Conservation (phyloP, 2,797 vertebrate genomes). For the Enteromius argenteus region DNA sequence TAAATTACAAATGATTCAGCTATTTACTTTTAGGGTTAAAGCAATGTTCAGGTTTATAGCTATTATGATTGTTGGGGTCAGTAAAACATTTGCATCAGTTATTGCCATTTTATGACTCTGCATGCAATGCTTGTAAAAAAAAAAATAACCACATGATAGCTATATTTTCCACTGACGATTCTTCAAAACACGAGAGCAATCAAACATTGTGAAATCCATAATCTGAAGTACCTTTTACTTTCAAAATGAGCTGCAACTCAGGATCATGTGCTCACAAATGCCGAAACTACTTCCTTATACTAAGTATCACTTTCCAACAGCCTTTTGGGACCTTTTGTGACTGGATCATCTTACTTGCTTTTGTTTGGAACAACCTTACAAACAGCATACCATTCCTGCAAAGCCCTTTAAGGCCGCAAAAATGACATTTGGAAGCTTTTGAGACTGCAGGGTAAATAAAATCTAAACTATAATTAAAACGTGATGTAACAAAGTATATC, state of each 20-base stretch:
- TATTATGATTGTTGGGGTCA: neutral
- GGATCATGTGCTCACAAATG: neutral
- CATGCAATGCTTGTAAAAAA: neutral
- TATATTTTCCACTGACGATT: neutral
- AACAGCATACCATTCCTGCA: neutral
- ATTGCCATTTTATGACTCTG: neutral
- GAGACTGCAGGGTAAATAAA: constrained; percentile 3
- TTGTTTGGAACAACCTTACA: neutral
- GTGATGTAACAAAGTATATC: constrained; percentile 14
- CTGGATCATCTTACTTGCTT: neutral
- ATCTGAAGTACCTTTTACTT: constrained; percentile 11
- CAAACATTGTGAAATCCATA: neutral
- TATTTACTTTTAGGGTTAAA: neutral
- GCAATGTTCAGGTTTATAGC: neutral
- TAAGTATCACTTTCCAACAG: neutral
- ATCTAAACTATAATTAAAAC: constrained; percentile 16
- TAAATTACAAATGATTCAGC: neutral
- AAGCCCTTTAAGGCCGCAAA: neutral
- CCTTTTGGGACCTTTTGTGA: neutral
- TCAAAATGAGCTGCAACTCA: neutral
- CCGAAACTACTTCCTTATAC: constrained; percentile 13
- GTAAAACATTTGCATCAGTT: neutral
- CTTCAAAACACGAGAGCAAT: constrained; percentile 3
- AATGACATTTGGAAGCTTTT: neutral
- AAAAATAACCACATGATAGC: too few species aligned